Evolutionary conservation across 2,888 invertebrate genomes (phyloP).

Genomic region (Thelaira solivaga): DNA sequence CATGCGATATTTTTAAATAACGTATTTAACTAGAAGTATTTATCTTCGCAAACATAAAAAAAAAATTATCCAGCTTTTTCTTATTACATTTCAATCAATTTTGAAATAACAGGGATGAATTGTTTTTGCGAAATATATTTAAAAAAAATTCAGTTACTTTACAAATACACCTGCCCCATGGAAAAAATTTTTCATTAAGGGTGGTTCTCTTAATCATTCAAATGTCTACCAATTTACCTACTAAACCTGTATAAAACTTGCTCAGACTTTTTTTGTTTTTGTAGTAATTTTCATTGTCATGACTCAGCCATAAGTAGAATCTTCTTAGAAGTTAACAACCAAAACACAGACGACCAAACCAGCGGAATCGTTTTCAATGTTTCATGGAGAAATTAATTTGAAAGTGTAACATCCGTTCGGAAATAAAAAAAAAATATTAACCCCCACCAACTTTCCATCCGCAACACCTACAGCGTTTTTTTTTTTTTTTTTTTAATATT

Average conservation of each 20-base stretch:
- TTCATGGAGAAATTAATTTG: slow-evolving; percentile 52
- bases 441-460: not conserved
- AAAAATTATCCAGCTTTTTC: no score
- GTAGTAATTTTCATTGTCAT: slow-evolving; percentile 5
- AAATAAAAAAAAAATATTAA: slow-evolving; percentile 36
- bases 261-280: not conserved
- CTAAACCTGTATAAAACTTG: not conserved
- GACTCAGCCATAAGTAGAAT: slow-evolving; percentile 28
- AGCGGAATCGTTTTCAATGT: slow-evolving; percentile 38
- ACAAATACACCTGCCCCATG: slow-evolving; percentile 16
- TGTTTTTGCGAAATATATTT: not conserved
- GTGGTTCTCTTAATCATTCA: not conserved
- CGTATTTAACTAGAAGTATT: no score
- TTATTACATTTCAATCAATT: slow-evolving; percentile 43
- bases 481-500: no score
- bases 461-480: no score
- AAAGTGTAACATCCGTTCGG: slow-evolving; percentile 48
- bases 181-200: slow-evolving; percentile 17
- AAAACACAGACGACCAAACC: not conserved
- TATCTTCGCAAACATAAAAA: no score
- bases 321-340: not conserved
- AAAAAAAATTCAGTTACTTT: slow-evolving; percentile 4
- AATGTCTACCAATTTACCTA: not conserved
- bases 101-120: slow-evolving; percentile 23
- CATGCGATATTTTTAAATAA: no score